Conservation (phyloP, 2,113 vertebrate genomes). For the Sitta europaea region DNA sequence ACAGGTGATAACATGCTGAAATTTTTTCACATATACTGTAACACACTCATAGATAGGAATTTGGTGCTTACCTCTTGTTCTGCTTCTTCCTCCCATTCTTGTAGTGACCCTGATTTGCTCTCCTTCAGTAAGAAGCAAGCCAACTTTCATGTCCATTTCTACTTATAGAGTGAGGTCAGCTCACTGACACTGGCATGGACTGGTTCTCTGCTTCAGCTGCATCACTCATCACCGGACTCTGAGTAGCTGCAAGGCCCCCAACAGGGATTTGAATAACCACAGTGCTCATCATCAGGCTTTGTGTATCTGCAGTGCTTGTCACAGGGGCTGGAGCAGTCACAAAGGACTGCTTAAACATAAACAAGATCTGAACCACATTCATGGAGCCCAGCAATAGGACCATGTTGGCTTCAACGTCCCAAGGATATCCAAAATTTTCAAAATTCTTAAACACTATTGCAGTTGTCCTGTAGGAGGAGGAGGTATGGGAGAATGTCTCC, state of each 20-base stretch:
- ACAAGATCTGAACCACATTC: neutral
- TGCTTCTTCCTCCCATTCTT: neutral
- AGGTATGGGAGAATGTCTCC: neutral
- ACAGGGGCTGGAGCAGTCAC: no score
- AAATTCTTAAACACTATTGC: no score
- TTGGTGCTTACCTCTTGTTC: neutral
- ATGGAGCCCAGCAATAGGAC: neutral
- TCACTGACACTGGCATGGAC: neutral
- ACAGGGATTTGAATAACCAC: accelerated
- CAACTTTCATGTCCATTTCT: neutral
- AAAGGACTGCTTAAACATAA: neutral
- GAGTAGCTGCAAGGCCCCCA: neutral
- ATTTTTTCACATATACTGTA: neutral
- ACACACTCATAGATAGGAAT: neutral
- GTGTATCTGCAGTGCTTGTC: neutral
- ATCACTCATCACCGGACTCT: neutral
- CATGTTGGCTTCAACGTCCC: neutral
- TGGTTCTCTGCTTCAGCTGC: neutral
- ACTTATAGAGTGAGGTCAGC: neutral
- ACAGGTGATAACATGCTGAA: neutral
- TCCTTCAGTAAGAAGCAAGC: neutral
- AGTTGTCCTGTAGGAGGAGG: neutral
- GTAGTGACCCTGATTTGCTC: neutral
- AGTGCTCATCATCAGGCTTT: neutral
- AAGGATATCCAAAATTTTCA: neutral